Percentiles rank a stretch among this genome's conserved stretches.
Conservation (phyloP, 1,140 invertebrate species). For the Diachasma alloeum region DNA sequence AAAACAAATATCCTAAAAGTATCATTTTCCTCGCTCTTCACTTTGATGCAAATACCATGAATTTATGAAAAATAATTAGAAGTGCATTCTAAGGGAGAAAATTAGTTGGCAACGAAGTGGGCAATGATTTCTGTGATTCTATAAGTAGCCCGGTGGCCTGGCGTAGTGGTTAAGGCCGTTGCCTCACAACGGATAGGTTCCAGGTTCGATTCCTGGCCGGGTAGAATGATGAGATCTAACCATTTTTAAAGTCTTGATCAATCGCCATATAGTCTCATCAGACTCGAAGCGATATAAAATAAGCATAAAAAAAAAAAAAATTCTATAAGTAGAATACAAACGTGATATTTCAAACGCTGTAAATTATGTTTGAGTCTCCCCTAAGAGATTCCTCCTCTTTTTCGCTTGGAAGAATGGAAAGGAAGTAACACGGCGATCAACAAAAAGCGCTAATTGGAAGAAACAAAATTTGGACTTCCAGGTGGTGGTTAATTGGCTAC, state of each 20-base stretch:
- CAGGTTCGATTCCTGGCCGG: too few species aligned
- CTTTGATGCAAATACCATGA: conserved; percentile 32
- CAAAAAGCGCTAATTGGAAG: conserved; percentile 41
- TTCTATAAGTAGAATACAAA: conserved; percentile 43
- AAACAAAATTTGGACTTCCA: conserved; percentile 31
- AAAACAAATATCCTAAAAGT: too few species aligned
- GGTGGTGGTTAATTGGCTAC: conserved; percentile 47
- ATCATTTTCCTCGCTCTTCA: too few species aligned
- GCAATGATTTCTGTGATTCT: conserved; percentile 16
- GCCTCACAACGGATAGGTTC: too few species aligned
- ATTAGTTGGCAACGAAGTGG: conserved; percentile 27
- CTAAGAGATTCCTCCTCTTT: neutral
- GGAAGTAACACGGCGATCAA: neutral
- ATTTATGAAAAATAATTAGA: conserved; percentile 43
- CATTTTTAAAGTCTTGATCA: too few species aligned
- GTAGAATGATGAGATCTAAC: too few species aligned
- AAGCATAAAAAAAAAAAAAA: too few species aligned
- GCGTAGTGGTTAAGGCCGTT: too few species aligned
- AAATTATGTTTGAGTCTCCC: conserved; percentile 33
- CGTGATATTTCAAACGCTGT: conserved; percentile 44
- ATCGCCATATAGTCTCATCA: too few species aligned
- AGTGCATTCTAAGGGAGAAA: conserved; percentile 26
- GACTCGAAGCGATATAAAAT: too few species aligned
- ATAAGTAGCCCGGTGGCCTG: conserved; percentile 41
- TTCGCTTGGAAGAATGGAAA: neutral